Evolutionary conservation across 2,888 invertebrate species (phyloP).

Genomic region (Drosophila melanosoma): DNA sequence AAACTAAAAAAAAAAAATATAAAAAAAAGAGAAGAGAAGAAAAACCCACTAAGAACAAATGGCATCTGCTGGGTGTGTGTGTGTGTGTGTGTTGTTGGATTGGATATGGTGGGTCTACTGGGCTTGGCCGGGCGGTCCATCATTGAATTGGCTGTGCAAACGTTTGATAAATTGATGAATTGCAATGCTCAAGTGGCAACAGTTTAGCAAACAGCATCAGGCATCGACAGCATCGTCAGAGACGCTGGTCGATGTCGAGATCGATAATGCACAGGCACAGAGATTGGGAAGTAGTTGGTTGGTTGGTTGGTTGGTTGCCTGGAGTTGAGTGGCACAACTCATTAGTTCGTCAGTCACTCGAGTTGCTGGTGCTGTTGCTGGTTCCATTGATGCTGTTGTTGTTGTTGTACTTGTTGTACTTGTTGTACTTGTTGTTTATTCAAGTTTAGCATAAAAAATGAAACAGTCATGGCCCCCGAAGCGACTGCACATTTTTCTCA

Average conservation of each 20-base stretch:
- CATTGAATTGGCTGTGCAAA: conserved; percentile 77
- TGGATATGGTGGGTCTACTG: conserved; percentile 20
- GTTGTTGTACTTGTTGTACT: too few species aligned
- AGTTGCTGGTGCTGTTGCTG: conserved; percentile 29
- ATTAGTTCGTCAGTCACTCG: conserved; percentile 62
- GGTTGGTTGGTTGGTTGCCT: background rate
- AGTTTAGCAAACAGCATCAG: conserved; percentile 68
- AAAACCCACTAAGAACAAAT: conserved; percentile 16
- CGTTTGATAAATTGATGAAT: conserved; percentile 80
- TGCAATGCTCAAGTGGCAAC: conserved; percentile 78
- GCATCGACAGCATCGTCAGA: conserved; percentile 8
- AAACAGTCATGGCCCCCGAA: conserved; percentile 64
- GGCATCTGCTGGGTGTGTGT: conserved; percentile 29
- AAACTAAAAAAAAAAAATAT: background rate
- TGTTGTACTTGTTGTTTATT: conserved; percentile 59
- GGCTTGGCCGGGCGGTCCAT: conserved; percentile 28
- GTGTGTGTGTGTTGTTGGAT: conserved; percentile 1
- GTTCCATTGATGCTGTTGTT: background rate
- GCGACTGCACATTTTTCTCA: conserved; percentile 19
- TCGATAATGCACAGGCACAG: conserved; percentile 50
- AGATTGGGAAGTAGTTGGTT: conserved; percentile 28
- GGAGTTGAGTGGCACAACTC: conserved; percentile 54
- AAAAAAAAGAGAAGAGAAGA: background rate
- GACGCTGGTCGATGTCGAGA: conserved; percentile 48
- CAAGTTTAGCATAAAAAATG: conserved; percentile 73